Evolutionary conservation across 2,888 invertebrate species (phyloP).

Genomic region (Lissonota sp.): DNA sequence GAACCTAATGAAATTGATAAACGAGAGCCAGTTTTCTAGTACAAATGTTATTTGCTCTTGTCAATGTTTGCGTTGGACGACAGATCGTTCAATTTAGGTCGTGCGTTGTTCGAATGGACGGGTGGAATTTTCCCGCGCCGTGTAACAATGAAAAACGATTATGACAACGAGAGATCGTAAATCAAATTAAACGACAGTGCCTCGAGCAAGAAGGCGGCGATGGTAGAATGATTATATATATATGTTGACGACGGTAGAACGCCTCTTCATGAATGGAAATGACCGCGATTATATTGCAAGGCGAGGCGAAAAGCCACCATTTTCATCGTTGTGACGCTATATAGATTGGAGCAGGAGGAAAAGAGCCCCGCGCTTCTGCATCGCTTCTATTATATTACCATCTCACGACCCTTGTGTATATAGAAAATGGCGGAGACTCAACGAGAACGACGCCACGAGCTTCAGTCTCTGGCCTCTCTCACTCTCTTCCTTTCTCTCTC

Average conservation of each 20-base stretch:
- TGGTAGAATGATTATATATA: too few species aligned
- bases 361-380: conserved; percentile 46
- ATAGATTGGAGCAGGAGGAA: conserved; percentile 9
- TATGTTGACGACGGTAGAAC: too few species aligned
- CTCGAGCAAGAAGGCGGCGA: conserved; percentile 6
- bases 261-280: conserved; percentile 71
- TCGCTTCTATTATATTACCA: conserved; percentile 61
- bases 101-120: too few species aligned
- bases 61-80: too few species aligned
- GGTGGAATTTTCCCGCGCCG: conserved; percentile 34
- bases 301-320: conserved; percentile 52
- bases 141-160: conserved; percentile 65
- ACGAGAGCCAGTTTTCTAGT: too few species aligned
- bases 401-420: conserved; percentile 23
- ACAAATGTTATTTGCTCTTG: too few species aligned
- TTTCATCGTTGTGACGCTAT: conserved; percentile 39
- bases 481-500: conserved; percentile 13
- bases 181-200: conserved; percentile 69
- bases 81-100: too few species aligned
- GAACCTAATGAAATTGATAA: too few species aligned
- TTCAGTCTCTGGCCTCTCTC: conserved; percentile 12
- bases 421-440: conserved; percentile 49
- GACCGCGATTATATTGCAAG: conserved; percentile 63
- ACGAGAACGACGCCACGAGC: conserved; percentile 51
- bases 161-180: conserved; percentile 62